A percentile compares a stretch with the other conserved stretches of the same genome.
Evolutionary conservation across 2,113 vertebrate species (phyloP).

Genomic region (Aptenodytes forsteri): DNA sequence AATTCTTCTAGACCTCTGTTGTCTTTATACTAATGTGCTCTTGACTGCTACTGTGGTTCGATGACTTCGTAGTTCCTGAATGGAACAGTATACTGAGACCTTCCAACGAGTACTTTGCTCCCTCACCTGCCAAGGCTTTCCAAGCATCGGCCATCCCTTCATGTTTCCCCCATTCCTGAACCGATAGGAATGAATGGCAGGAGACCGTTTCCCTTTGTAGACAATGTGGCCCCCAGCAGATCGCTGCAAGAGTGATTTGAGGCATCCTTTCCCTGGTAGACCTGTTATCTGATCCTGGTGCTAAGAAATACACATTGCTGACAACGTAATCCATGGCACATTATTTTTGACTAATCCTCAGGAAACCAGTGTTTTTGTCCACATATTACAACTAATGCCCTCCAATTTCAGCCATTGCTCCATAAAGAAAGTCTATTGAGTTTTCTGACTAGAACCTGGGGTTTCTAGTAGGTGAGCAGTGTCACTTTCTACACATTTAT

Average conservation of each 20-base stretch:
- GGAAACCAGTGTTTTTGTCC: background rate
- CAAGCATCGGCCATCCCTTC: background rate
- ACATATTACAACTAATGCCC: background rate
- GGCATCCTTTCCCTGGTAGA: background rate
- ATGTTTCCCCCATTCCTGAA: background rate
- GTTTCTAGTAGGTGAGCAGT: background rate
- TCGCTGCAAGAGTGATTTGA: background rate
- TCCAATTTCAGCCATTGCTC: background rate
- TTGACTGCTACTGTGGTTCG: background rate
- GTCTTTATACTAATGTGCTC: background rate
- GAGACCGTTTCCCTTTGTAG: background rate
- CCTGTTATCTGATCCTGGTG: background rate
- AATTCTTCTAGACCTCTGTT: background rate
- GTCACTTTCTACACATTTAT: background rate
- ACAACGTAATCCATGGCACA: background rate
- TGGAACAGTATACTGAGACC: too few relatives aligned
- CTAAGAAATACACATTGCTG: background rate
- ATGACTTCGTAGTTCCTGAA: background rate
- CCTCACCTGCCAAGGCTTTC: background rate
- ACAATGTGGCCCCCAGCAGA: background rate
- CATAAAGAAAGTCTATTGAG: background rate
- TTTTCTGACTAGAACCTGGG: background rate
- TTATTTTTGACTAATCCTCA: background rate
- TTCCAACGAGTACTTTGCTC: accelerated
- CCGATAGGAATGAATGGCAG: background rate